Evolutionary conservation across 2,797 vertebrate genomes (phyloP), one percentile per base, ranked within the genome.

Genomic region (Catostomus latipinnis): DNA sequence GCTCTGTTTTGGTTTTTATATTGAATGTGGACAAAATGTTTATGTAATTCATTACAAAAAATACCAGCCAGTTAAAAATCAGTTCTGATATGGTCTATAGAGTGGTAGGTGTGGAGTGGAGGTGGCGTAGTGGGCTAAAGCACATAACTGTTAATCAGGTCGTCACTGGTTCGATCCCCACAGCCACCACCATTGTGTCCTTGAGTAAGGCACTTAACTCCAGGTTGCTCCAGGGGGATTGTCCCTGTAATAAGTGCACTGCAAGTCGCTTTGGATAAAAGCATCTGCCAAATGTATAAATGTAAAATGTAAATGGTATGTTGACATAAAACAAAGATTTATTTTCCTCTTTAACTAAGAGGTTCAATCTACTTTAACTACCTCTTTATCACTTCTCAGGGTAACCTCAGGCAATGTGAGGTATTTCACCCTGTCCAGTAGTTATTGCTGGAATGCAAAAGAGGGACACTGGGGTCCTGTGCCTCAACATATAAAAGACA

Each of bases 371-470:
- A 52, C 22, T 62, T 43, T 43, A 74, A 62, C 58, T n/a, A 34
- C 1, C 49, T 52, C 60, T 65, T 63, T 63, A 63, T 74, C 72
- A 43, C 58, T 52, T 74, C 71, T 62, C 60, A 65, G 7, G 57
- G 57, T 8, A 12, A 65, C 18, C 54, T 76, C 9, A 49, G n/a
- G 52, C 46, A 49, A 45, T 34, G 46, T 54, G n/a, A 50, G 48
- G 45, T 18, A 71, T 82, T 74, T 84, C 16, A 56, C 63, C 82
- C 71, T 83, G 83, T 34, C 34, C 34, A 34, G 34, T 34, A 82
- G 74, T 67, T 78, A 22, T 54, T 22, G 8, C 76, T 80, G 83
- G 69, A 67, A 87, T 85, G 85, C 6, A 65, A 73, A 13, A 63
- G 13, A 22, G 7, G 14, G 74, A 79, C 49, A 78, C 6, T 9